phyloP scores from a whole-genome alignment of 1,140 invertebrate species.

The Zelostemma sp. region DNA sequence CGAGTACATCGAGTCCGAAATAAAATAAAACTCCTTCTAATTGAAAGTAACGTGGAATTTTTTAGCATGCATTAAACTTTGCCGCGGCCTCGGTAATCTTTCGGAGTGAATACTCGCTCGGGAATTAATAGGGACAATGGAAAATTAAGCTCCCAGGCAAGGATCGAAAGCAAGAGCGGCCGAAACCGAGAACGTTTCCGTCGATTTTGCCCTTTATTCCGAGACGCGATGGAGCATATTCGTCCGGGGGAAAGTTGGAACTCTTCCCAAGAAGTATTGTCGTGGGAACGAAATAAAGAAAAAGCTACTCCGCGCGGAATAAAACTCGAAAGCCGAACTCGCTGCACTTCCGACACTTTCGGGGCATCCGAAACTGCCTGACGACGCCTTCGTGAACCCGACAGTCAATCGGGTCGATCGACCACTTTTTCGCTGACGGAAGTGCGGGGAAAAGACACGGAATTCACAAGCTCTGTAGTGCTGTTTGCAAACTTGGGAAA shows the following conservation, averaged over 20 bases:
- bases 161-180: neutral
- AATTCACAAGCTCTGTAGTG: too few relatives aligned
- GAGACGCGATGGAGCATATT: conserved; percentile 1
- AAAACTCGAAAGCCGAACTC: conserved; percentile 22
- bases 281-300: conserved; percentile 29
- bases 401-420: conserved; percentile 34
- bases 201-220: conserved; percentile 4
- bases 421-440: conserved; percentile 8
- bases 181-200: too few relatives aligned
- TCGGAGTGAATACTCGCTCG: neutral
- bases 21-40: neutral
- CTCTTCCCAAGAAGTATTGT: conserved; percentile 19
- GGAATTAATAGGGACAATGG: neutral
- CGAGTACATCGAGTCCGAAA: neutral
- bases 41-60: neutral
- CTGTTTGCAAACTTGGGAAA: too few relatives aligned
- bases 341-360: conserved; percentile 18
- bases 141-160: too few relatives aligned
- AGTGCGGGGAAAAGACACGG: too few relatives aligned
- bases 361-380: conserved; percentile 21
- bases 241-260: conserved; percentile 6
- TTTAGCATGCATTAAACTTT: neutral
- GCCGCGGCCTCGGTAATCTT: neutral
- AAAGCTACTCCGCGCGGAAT: conserved; percentile 16
- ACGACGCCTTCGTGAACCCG: conserved; percentile 28